phyloP scores from a whole-genome alignment of 2,113 vertebrate genomes.

The Festucalex cinctus region DNA sequence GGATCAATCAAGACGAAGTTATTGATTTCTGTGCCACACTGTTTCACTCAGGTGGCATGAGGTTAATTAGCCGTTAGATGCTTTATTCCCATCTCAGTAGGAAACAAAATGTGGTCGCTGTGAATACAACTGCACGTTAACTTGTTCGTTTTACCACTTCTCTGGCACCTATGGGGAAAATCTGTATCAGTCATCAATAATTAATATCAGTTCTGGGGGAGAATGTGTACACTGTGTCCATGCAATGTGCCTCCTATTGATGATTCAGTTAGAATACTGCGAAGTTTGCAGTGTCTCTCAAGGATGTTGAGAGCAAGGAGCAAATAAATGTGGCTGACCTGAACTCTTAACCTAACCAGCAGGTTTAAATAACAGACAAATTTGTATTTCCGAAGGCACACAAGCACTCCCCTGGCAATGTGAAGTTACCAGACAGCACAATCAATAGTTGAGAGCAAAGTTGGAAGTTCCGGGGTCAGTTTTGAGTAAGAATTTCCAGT shows the following conservation, averaged over 20 bases:
- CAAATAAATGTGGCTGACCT: slow-evolving; percentile 22
- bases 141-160: neutral
- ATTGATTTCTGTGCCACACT: slow-evolving; percentile 66
- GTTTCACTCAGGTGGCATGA: slow-evolving; percentile 37
- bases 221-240: slow-evolving; percentile 5
- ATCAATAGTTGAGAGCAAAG: slow-evolving; percentile 52
- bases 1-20: slow-evolving; percentile 47
- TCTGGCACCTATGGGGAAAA: neutral
- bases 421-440: slow-evolving; percentile 24
- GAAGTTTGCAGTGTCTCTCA: slow-evolving; percentile 12
- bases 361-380: slow-evolving; percentile 55
- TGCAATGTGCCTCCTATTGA: slow-evolving; percentile 32
- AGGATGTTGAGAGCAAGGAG: slow-evolving; percentile 19
- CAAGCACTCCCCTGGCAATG: slow-evolving; percentile 18
- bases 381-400: slow-evolving; percentile 23
- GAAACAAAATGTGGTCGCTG: slow-evolving; percentile 30
- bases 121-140: slow-evolving; percentile 34
- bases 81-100: slow-evolving; percentile 40
- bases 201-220: neutral
- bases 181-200: neutral
- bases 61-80: slow-evolving; percentile 65
- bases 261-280: slow-evolving; percentile 18
- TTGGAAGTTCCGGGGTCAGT: slow-evolving; percentile 28
- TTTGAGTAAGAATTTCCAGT: slow-evolving; percentile 14
- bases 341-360: slow-evolving; percentile 32